These are phyloP conservation scores for Platycnemis pennipes DNA, from an alignment of 2,888 invertebrate genomes.

Conservation along the genomic window DNA sequence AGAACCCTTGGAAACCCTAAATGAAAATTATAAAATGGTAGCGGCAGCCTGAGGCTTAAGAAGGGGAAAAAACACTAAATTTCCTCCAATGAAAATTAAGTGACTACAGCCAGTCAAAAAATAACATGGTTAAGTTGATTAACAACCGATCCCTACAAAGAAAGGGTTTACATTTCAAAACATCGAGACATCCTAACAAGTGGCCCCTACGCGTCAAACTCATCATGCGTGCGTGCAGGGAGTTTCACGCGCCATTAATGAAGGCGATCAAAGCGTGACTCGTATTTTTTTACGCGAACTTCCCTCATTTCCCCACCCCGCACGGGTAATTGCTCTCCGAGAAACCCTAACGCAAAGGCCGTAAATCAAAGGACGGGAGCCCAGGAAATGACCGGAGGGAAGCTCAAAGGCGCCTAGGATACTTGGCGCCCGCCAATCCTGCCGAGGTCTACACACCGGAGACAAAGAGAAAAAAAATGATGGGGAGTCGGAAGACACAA, in stretches of 20 bases:
- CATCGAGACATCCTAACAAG: neutral
- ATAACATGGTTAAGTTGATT: constrained; percentile 5
- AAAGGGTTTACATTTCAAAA: constrained; percentile 17
- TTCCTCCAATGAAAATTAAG: neutral
- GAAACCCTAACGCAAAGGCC: neutral
- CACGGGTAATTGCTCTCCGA: neutral
- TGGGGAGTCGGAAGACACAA: neutral
- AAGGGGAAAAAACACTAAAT: neutral
- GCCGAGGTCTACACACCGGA: neutral
- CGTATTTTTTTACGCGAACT: neutral
- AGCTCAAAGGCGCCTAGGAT: neutral
- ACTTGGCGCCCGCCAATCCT: neutral
- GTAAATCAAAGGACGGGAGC: neutral
- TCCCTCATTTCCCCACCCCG: neutral
- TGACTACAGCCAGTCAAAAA: neutral
- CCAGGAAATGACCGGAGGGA: neutral
- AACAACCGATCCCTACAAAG: neutral
- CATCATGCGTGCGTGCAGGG: neutral
- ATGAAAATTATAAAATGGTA: neutral
- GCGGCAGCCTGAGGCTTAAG: neutral
- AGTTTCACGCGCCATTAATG: constrained; percentile 9
- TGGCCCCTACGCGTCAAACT: neutral
- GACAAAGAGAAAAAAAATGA: neutral
- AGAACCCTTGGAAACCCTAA: neutral
- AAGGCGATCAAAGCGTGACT: constrained; percentile 7